Evolutionary conservation across 2,113 vertebrate genomes (phyloP).

Genomic region (Fregetta grallaria): DNA sequence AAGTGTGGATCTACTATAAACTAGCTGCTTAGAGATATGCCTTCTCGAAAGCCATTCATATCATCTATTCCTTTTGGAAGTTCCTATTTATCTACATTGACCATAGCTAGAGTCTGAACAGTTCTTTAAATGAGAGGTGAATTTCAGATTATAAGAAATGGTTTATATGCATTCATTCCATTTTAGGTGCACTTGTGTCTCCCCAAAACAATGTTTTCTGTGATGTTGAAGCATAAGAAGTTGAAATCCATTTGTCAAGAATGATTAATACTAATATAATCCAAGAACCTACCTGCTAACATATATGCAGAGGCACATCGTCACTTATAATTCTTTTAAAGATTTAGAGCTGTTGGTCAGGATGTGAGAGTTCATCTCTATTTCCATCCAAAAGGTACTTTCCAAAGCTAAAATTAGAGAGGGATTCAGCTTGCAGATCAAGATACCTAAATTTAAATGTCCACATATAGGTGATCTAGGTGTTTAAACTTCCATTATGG

Average conservation of each 20-base stretch:
- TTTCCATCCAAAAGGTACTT: neutral
- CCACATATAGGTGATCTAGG: neutral
- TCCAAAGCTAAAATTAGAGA: neutral
- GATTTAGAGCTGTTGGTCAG: neutral
- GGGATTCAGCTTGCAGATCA: neutral
- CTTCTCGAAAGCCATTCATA: neutral
- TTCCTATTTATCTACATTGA: neutral
- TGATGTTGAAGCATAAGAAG: neutral
- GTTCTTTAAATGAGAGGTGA: neutral
- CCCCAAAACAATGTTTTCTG: neutral
- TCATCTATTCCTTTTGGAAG: neutral
- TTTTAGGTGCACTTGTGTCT: neutral
- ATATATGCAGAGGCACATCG: neutral
- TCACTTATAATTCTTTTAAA: neutral
- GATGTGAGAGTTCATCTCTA: neutral
- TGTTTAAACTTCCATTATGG: neutral
- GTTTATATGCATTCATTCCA: neutral
- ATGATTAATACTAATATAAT: neutral
- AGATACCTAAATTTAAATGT: neutral
- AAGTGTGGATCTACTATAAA: neutral
- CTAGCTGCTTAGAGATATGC: neutral
- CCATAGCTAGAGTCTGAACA: neutral
- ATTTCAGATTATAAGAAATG: neutral
- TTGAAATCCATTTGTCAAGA: neutral
- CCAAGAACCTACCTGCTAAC: neutral